Evolutionary conservation across 2,113 vertebrate species (phyloP), one percentile per base, ranked within the genome.

Genomic region (Amphiprion ocellaris): DNA sequence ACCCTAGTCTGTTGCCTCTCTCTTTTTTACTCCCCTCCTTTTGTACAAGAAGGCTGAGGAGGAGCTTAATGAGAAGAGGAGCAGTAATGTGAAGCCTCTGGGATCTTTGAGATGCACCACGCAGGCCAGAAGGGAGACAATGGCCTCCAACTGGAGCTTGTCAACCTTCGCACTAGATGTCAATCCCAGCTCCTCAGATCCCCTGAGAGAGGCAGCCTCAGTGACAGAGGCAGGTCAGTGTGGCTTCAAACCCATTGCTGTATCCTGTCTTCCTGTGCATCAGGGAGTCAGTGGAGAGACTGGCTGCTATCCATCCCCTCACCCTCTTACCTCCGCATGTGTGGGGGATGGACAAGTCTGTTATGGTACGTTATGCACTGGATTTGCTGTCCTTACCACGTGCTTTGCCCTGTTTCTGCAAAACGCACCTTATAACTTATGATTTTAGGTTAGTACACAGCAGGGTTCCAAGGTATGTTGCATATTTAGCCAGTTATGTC

Each of bases 141-240:
- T 0, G 0, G 24, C 49, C 24, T 60, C 69, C n/a, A 50, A 39
- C 44, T 33, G 47, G 16, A 39, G 28, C 77, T 71, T 44, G 62
- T 81, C 79, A 74, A 30, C 66, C 59, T 70, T 50, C 21, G 9
- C 30, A 49, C 49, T 60, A 23, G 58, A 21, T 54, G 37, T 73
- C 71, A 65, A 12, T 16, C 52, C 33, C n/a, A 19, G 8, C 16
- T 23, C 15, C 4, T 74, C n/a, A 72, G 53, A 41, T 41, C 10
- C 19, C 44, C 55, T 19, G 28, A 52, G 28, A 49, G 59, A 79
- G 30, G 28, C 30, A 21, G 50, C 56, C 9, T 9, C 16, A 16
- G 6, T 3, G 10, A 24, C 44, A 39, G 65, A 33, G 15, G 23
- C 50, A 11, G 47, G 47, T 72, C 30, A 26, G 0, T 12, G 14